Evolutionary conservation across 1,140 invertebrate species (phyloP).

Genomic region (Drosophila navojoa): DNA sequence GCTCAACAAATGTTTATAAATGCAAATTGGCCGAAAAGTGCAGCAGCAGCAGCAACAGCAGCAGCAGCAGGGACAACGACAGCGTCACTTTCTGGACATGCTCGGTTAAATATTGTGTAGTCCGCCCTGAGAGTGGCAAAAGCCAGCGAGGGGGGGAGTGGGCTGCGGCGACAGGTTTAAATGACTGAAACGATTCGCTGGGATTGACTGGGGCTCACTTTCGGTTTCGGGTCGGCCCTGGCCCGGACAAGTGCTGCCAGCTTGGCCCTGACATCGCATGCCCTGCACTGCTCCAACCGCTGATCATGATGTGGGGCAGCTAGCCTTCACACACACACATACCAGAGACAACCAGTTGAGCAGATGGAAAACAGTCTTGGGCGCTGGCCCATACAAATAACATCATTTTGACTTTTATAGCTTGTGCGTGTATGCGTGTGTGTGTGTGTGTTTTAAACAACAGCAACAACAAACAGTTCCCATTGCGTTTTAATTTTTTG

Average conservation of each 20-base stretch:
- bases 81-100: conserved; percentile 29
- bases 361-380: conserved; percentile 7
- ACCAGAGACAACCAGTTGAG: conserved; percentile 9
- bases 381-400: conserved; percentile 2
- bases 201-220: conserved; percentile 27
- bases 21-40: conserved; percentile 80
- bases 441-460: conserved; percentile 1
- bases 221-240: conserved; percentile 23
- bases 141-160: neutral
- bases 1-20: conserved; percentile 76
- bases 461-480: conserved; percentile 33
- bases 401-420: conserved; percentile 11
- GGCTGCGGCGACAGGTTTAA: conserved; percentile 2
- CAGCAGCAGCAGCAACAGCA: conserved; percentile 49
- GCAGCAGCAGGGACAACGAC: conserved; percentile 15
- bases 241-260: conserved; percentile 3
- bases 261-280: conserved; percentile 15
- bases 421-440: neutral
- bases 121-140: neutral
- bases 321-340: conserved; percentile 16
- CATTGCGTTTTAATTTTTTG: conserved; percentile 31
- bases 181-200: conserved; percentile 24
- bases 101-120: conserved; percentile 17
- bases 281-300: too few species aligned
- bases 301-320: conserved; percentile 13